Conservation (phyloP, 2,888 invertebrate genomes). For the Drosophila seclusa region DNA sequence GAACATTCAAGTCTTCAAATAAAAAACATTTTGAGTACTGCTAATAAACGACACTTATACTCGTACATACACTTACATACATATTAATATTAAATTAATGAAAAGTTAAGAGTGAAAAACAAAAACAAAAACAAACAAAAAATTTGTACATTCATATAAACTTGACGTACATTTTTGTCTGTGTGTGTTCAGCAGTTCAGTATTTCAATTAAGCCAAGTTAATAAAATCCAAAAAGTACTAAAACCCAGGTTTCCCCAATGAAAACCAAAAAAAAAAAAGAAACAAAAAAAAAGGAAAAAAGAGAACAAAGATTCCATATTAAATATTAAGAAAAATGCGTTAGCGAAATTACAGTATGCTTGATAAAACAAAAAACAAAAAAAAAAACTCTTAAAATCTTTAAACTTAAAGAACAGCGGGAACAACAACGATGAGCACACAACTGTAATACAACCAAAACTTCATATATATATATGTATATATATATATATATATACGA, state of each 20-base stretch:
- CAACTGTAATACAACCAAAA: conserved; percentile 71
- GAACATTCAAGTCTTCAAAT: conserved; percentile 72
- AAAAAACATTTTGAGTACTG: conserved; percentile 49
- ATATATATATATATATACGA: conserved; percentile 11
- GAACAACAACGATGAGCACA: conserved; percentile 73
- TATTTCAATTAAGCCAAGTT: conserved; percentile 79
- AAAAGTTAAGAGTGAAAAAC: conserved; percentile 61
- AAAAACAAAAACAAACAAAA: conserved; percentile 10
- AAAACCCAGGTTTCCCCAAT: conserved; percentile 67
- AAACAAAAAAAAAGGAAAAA: conserved; percentile 29
- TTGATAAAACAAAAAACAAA: conserved; percentile 48
- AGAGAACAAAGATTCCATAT: conserved; percentile 13
- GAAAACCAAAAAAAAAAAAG: conserved; percentile 57
- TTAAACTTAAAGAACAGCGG: conserved; percentile 61
- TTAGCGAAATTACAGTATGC: conserved; percentile 44
- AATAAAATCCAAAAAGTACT: conserved; percentile 40
- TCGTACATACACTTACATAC: conserved; percentile 19
- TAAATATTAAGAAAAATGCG: conserved; percentile 32
- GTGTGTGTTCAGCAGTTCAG: conserved; percentile 73
- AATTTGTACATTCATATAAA: conserved; percentile 44
- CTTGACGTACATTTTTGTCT: conserved; percentile 54
- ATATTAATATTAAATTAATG: conserved; percentile 20
- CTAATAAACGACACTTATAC: conserved; percentile 40
- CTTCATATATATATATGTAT: conserved; percentile 37
- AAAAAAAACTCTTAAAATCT: conserved; percentile 47